Evolutionary conservation across 2,797 vertebrate genomes (phyloP).

Genomic region (Hoplostethus atlanticus): DNA sequence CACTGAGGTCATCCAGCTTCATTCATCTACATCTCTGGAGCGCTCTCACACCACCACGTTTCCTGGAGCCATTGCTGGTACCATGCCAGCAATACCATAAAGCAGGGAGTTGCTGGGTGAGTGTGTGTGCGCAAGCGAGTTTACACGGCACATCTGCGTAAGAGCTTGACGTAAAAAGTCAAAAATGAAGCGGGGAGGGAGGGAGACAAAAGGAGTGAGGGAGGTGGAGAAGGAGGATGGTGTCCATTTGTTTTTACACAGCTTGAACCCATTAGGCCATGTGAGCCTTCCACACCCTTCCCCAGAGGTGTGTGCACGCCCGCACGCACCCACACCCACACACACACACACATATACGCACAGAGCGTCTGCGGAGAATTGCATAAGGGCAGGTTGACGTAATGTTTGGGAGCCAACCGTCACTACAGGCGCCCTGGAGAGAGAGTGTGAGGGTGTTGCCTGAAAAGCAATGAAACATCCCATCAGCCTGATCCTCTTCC

Average conservation of each 20-base stretch:
- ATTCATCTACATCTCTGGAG: conserved; percentile 54
- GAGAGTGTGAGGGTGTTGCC: conserved; percentile 62
- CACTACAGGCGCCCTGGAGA: conserved; percentile 37
- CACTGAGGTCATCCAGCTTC: conserved; percentile 72
- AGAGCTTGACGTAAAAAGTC: conserved; percentile 29
- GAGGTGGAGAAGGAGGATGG: conserved; percentile 18
- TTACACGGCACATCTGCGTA: conserved; percentile 40
- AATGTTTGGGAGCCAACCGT: conserved; percentile 56
- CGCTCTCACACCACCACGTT: conserved; percentile 49
- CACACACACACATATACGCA: conserved; percentile 31
- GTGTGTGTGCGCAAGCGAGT: conserved; percentile 36
- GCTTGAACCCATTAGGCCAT: conserved; percentile 76
- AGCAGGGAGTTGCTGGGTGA: conserved; percentile 11
- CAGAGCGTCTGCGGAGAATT: conserved; percentile 60
- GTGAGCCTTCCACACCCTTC: conserved; percentile 69
- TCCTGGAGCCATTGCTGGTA: conserved; percentile 45
- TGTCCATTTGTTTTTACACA: conserved; percentile 65
- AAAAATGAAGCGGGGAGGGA: background rate
- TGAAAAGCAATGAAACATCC: conserved; percentile 46
- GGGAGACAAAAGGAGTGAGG: conserved; percentile 5
- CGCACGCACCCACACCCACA: conserved; percentile 13
- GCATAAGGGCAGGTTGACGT: conserved; percentile 68
- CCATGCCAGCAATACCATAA: conserved; percentile 34
- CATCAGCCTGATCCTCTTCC: conserved; percentile 13
- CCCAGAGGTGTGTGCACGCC: conserved; percentile 25